A percentile compares a stretch with the other conserved stretches of the same genome.
Conservation (phyloP, 2,113 vertebrate species). For the Pao palembangensis region DNA sequence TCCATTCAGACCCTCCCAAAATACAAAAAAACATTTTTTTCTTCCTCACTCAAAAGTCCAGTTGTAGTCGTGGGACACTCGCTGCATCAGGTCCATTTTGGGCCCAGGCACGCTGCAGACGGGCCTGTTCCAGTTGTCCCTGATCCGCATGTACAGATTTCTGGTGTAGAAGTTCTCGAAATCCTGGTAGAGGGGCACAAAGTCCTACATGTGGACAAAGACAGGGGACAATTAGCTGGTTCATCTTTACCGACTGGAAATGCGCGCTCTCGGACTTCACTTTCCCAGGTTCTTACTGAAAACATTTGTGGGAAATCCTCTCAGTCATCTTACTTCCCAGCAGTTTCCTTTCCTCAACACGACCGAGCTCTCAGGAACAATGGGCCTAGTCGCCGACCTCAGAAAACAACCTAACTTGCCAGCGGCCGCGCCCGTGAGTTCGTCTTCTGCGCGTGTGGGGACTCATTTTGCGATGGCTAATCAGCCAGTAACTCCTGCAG, state of each 20-base stretch:
- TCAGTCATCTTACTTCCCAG: constrained; percentile 19
- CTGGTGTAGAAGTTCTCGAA: constrained; percentile 95
- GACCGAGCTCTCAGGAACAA: constrained; percentile 37
- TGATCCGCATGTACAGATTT: constrained; percentile 91
- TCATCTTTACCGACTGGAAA: not conserved
- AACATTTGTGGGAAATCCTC: constrained; percentile 31
- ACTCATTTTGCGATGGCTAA: too few species aligned
- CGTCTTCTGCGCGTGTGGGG: too few species aligned
- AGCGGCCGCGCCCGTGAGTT: too few species aligned
- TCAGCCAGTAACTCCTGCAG: too few species aligned
- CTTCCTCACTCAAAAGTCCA: constrained; percentile 90
- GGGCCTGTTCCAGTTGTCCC: constrained; percentile 91
- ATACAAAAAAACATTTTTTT: not conserved
- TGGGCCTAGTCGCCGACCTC: not conserved
- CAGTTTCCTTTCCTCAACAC: constrained; percentile 41
- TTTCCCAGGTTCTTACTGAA: constrained; percentile 20
- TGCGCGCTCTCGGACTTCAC: not conserved
- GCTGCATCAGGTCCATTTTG: constrained; percentile 87
- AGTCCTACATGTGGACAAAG: constrained; percentile 74
- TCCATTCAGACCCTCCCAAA: not conserved
- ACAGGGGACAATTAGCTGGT: not conserved
- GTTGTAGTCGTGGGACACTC: constrained; percentile 85
- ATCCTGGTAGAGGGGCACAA: constrained; percentile 92
- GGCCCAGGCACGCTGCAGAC: constrained; percentile 89
- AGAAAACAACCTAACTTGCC: too few species aligned